phyloP scores from a whole-genome alignment of 1,140 invertebrate genomes.

The Drosophila pseudoananassae region DNA sequence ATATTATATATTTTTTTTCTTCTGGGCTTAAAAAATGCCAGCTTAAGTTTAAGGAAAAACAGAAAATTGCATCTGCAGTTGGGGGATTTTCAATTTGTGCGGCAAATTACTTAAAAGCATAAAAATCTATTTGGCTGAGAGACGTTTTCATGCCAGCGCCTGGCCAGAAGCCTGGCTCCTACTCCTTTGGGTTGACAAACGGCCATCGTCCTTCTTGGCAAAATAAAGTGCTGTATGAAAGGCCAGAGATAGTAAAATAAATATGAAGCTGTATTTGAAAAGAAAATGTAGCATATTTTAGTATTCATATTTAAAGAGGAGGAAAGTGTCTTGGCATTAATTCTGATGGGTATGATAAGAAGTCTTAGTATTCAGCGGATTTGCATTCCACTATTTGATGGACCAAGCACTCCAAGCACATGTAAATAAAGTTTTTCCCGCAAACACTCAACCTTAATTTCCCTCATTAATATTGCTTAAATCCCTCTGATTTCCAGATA shows the following conservation, averaged over 20 bases:
- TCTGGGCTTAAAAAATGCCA: not conserved
- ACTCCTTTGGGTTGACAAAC: constrained; percentile 2
- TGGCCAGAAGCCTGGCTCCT: not conserved
- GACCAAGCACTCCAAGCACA: not conserved
- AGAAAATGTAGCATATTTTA: not conserved
- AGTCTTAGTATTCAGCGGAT: too few relatives aligned
- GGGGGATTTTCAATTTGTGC: constrained; percentile 40
- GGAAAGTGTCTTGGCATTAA: constrained; percentile 1
- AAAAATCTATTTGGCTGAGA: constrained; percentile 63
- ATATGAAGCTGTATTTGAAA: constrained; percentile 27
- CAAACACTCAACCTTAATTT: not conserved
- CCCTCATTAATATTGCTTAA: constrained; percentile 1
- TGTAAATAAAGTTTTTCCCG: not conserved
- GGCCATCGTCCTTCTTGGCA: constrained; percentile 12
- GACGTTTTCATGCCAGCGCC: constrained; percentile 25
- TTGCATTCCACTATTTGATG: too few relatives aligned
- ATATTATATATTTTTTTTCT: not conserved
- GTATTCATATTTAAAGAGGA: not conserved
- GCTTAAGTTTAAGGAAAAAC: constrained; percentile 2
- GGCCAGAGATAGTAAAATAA: constrained; percentile 38
- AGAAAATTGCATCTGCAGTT: constrained; percentile 22
- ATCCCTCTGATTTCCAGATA: constrained; percentile 1
- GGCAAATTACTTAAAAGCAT: constrained; percentile 68
- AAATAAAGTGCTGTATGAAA: constrained; percentile 42
- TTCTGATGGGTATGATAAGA: not conserved